Evolutionary conservation across 1,140 invertebrate genomes (phyloP).

Genomic region (Neelides sp.): DNA sequence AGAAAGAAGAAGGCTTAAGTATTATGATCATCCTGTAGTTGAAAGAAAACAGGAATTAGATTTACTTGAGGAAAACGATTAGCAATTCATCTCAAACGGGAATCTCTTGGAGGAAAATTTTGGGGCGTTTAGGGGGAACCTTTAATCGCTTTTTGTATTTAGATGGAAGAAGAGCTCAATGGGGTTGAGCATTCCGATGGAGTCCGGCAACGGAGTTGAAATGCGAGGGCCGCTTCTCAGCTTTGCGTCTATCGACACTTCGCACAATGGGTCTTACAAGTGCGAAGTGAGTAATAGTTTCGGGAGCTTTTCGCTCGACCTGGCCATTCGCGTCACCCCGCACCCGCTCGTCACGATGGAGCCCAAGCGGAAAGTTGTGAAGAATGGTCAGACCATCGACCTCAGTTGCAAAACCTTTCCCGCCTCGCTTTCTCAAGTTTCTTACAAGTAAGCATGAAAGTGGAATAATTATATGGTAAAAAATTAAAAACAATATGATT

Average conservation of each 20-base stretch:
- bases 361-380: conserved; percentile 42
- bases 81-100: conserved; percentile 1
- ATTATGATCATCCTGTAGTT: background rate
- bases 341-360: conserved; percentile 43
- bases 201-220: background rate
- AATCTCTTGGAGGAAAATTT: background rate
- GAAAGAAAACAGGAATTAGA: too few relatives aligned
- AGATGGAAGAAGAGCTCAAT: conserved; percentile 5
- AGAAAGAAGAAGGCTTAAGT: too few relatives aligned
- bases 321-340: conserved; percentile 41
- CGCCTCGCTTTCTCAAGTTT: background rate
- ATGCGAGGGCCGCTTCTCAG: conserved; percentile 19
- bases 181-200: background rate
- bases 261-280: conserved; percentile 36
- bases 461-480: too few relatives aligned
- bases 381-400: conserved; percentile 43
- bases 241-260: conserved; percentile 14
- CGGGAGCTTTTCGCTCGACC: conserved; percentile 45
- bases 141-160: background rate
- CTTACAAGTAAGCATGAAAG: too few relatives aligned
- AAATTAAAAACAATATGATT: too few relatives aligned
- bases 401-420: conserved; percentile 38
- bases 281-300: conserved; percentile 48
- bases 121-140: too few relatives aligned
- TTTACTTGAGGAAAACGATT: too few relatives aligned